phyloP scores from a whole-genome alignment of 2,113 vertebrate genomes.

The Phocoena sinus region DNA sequence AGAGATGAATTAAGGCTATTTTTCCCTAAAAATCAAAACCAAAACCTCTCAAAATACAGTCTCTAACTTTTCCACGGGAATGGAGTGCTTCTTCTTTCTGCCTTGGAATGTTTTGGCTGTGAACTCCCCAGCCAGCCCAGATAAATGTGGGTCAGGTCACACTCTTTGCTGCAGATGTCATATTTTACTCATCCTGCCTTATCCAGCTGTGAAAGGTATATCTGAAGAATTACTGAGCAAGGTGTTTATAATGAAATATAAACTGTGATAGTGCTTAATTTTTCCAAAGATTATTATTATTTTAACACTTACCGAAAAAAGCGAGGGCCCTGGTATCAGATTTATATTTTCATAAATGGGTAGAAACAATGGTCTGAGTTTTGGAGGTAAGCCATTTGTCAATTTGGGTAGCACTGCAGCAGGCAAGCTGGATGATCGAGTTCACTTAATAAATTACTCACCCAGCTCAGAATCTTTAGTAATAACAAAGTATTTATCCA shows the following conservation, averaged over 20 bases:
- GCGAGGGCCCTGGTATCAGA: not conserved
- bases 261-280: not conserved
- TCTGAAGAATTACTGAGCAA: not conserved
- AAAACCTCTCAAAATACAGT: not conserved
- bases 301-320: not conserved
- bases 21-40: not conserved
- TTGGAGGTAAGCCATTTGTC: not conserved
- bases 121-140: not conserved
- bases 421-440: not conserved
- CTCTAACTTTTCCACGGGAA: not conserved
- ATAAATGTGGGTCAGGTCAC: slow-evolving; percentile 15
- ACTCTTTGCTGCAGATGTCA: not conserved
- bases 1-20: not conserved
- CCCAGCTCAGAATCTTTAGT: not conserved
- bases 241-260: not conserved
- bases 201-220: not conserved
- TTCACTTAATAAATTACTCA: not conserved
- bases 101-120: not conserved
- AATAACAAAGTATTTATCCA: not conserved
- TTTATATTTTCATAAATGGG: not conserved
- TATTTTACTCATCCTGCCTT: not conserved
- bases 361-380: not conserved
- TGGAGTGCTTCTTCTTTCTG: not conserved
- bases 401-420: not conserved
- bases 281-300: slow-evolving; percentile 18